Evolutionary conservation across 2,113 vertebrate genomes (phyloP).

Genomic region (Urocynchramus pylzowi): DNA sequence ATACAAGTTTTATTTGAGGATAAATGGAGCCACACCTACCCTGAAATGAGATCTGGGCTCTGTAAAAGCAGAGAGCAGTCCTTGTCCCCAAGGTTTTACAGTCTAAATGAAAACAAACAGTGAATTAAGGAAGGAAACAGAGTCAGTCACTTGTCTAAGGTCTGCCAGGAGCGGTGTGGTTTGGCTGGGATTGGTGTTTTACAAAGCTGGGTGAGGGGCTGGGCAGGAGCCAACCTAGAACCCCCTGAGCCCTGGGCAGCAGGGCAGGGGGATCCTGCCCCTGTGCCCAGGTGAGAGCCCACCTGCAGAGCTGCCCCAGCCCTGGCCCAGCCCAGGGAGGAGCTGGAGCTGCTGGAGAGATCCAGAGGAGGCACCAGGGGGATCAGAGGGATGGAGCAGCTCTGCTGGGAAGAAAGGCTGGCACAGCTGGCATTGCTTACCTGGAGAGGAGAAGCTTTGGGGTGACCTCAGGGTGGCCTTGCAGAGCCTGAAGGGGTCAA

Average conservation of each 20-base stretch:
- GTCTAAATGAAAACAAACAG: background rate
- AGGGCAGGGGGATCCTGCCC: background rate
- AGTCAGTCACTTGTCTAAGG: background rate
- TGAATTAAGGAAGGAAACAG: background rate
- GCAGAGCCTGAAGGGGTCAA: rapidly evolving
- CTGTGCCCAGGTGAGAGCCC: background rate
- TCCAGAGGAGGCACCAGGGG: background rate
- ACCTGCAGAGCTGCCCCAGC: background rate
- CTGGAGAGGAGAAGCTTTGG: background rate
- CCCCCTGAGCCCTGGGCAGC: background rate
- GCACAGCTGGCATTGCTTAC: background rate
- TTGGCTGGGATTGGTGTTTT: background rate
- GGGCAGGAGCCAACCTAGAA: background rate
- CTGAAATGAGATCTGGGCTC: background rate
- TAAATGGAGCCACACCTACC: background rate
- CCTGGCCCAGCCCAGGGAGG: background rate
- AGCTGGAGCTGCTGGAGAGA: background rate
- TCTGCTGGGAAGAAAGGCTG: background rate
- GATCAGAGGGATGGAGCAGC: background rate
- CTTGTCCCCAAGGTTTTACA: background rate
- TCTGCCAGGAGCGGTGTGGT: background rate
- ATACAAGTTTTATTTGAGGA: background rate
- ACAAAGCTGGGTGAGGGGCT: background rate
- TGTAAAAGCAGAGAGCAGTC: background rate
- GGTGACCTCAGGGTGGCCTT: background rate